Percentiles rank a stretch among this genome's conserved stretches.
These are phyloP conservation scores for Nemoura dubitans DNA, from an alignment of 2,888 invertebrate species.

Conservation along the genomic window DNA sequence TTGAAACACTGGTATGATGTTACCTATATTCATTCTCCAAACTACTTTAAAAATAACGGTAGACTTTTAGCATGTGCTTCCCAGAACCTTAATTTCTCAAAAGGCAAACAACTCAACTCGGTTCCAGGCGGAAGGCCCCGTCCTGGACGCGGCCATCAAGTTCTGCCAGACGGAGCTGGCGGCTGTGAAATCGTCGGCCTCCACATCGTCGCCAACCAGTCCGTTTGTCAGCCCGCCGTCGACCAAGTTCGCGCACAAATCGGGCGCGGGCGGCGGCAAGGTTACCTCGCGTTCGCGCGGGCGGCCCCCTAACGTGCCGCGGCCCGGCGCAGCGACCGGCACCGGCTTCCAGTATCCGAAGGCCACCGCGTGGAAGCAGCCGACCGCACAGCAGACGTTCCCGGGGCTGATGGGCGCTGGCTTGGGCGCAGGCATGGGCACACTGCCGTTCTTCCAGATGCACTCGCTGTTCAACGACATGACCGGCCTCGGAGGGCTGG, in stretches of 20 bases:
- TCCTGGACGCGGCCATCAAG: conserved; percentile 74
- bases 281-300: conserved; percentile 18
- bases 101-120: no score
- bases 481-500: conserved; percentile 3
- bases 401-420: not conserved
- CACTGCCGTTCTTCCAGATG: conserved; percentile 17
- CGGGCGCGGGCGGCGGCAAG: not conserved
- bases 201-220: conserved; percentile 49
- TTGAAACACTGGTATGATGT: no score
- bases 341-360: conserved; percentile 35
- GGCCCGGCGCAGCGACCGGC: not conserved
- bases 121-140: conserved; percentile 64
- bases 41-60: no score
- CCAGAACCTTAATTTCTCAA: no score
- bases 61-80: no score
- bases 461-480: conserved; percentile 32
- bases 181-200: conserved; percentile 54
- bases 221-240: not conserved
- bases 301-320: conserved; percentile 28
- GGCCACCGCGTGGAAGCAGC: not conserved
- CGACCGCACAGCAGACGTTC: not conserved
- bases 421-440: conserved; percentile 14
- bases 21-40: no score
- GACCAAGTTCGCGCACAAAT: not conserved
- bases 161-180: conserved; percentile 70